These are phyloP conservation scores for Eupithecia vulgata DNA, from an alignment of 2,888 invertebrate genomes.

Conservation along the genomic window DNA sequence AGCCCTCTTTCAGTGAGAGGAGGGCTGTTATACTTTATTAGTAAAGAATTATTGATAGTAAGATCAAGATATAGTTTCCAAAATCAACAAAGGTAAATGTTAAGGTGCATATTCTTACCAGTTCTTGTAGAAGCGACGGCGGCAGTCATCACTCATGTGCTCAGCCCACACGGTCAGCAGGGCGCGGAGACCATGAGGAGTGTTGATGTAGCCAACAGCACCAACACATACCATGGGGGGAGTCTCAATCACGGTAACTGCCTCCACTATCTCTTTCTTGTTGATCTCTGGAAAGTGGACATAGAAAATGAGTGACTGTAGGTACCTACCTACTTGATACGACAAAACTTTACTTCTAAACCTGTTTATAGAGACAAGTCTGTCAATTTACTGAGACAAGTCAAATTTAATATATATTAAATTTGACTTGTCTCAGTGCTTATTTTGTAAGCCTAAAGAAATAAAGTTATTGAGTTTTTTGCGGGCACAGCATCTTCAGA, in stretches of 20 bases:
- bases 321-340: too few species aligned
- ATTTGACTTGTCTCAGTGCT: too few species aligned
- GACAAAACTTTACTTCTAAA: too few species aligned
- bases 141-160: slow-evolving; percentile 99
- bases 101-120: slow-evolving; percentile 87
- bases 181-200: slow-evolving; percentile 97
- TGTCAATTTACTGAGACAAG: too few species aligned
- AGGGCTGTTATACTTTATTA: slow-evolving; percentile 81
- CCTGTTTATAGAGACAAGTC: too few species aligned
- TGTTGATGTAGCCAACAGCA: slow-evolving; percentile 99
- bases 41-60: slow-evolving; percentile 42
- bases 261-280: slow-evolving; percentile 99
- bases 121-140: slow-evolving; percentile 99
- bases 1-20: slow-evolving; percentile 89
- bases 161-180: slow-evolving; percentile 99
- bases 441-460: too few species aligned
- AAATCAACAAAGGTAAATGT: not conserved
- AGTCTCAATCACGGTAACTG: slow-evolving; percentile 98
- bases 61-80: not conserved
- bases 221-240: slow-evolving; percentile 99
- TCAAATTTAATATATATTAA: too few species aligned
- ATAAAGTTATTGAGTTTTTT: too few species aligned
- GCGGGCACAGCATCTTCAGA: not conserved
- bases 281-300: slow-evolving; percentile 91
- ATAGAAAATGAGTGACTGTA: not conserved